Percentiles rank a stretch among this genome's conserved stretches.
Evolutionary conservation across 2,113 vertebrate species (phyloP).

Genomic region (Psilopogon haemacephalus): DNA sequence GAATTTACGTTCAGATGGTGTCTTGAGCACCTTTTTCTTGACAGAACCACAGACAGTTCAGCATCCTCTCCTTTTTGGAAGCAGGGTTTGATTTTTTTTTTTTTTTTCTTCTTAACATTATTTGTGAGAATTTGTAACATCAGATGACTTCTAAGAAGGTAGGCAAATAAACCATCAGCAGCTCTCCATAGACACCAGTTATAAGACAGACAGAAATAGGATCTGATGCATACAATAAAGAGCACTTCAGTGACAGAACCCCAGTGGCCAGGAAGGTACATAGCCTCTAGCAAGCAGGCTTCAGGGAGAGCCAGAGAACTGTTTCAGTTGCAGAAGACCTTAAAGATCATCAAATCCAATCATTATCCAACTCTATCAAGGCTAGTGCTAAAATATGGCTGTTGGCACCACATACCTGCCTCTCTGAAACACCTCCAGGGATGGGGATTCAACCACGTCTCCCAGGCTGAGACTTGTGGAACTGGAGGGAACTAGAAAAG

Average conservation of each 20-base stretch:
- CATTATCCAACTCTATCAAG: no score
- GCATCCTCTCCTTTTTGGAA: not conserved
- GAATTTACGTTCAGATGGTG: not conserved
- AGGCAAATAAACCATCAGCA: not conserved
- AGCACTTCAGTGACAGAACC: not conserved
- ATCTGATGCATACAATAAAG: not conserved
- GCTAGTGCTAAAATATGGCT: no score
- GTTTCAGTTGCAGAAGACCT: not conserved
- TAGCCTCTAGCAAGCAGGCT: not conserved
- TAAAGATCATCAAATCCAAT: no score
- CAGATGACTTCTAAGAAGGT: not conserved
- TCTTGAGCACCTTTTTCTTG: not conserved
- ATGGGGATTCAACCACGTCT: no score
- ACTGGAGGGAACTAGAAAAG: not conserved
- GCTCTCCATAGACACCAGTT: not conserved
- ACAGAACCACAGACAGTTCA: not conserved
- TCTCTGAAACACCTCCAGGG: no score
- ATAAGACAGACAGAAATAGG: not conserved
- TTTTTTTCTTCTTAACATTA: not conserved
- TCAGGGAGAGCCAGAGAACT: not conserved
- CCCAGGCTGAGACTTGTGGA: not conserved
- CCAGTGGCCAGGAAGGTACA: rapidly evolving
- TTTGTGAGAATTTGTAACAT: not conserved
- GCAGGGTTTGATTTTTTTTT: not conserved
- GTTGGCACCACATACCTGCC: no score